A percentile compares a stretch with the other conserved stretches of the same genome.
These are phyloP conservation scores for Magallana gigas DNA, from an alignment of 1,140 invertebrate genomes.

Conservation along the genomic window DNA sequence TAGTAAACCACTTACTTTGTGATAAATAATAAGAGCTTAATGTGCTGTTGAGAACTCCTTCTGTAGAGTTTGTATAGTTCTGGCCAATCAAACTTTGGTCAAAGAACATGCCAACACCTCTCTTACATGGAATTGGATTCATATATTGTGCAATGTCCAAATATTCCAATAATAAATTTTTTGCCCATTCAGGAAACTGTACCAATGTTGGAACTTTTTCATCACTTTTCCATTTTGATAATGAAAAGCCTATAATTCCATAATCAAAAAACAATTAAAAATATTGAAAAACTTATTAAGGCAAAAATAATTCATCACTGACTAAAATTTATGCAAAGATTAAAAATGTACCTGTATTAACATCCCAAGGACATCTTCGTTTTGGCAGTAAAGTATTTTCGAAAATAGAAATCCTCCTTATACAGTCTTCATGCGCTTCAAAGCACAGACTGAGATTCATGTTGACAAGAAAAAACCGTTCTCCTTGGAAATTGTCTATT, in stretches of 20 bases:
- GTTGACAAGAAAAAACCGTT: constrained; percentile 49
- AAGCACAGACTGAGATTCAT: constrained; percentile 60
- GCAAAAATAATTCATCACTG: too few relatives aligned
- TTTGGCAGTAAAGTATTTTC: background rate
- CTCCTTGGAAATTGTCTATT: constrained; percentile 21
- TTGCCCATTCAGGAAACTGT: constrained; percentile 12
- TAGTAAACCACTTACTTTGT: background rate
- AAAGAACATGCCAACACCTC: constrained; percentile 22
- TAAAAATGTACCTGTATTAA: background rate
- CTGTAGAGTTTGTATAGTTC: background rate
- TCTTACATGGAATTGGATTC: background rate
- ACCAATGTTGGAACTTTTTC: background rate
- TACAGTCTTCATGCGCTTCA: constrained; percentile 47
- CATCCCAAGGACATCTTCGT: constrained; percentile 9
- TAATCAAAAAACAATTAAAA: too few relatives aligned
- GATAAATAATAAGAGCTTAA: background rate
- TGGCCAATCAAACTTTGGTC: background rate
- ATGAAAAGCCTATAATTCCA: background rate
- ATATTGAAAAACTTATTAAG: too few relatives aligned
- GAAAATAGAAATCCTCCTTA: constrained; percentile 29
- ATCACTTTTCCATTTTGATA: constrained; percentile 33
- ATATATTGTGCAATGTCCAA: constrained; percentile 24
- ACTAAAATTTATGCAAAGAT: too few relatives aligned
- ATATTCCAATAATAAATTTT: constrained; percentile 26
- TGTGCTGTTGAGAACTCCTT: background rate